Conservation (phyloP, 1,140 invertebrate species). For the Forficula auricularia region DNA sequence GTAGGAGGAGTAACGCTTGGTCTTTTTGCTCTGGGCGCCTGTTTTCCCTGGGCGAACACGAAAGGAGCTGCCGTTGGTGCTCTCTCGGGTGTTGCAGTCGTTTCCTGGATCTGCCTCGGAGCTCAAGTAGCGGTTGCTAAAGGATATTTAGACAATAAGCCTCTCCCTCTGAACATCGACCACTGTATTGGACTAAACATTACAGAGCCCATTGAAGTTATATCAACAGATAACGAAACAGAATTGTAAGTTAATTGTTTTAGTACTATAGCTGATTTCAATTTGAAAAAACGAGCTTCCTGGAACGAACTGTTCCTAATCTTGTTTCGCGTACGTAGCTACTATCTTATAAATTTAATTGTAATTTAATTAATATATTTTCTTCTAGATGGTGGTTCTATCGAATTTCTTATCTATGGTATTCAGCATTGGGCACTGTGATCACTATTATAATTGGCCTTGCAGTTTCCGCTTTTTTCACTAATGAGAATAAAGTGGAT, state of each 20-base stretch:
- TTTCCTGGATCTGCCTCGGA: conserved; percentile 57
- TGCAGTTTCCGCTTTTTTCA: conserved; percentile 46
- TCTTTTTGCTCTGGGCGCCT: conserved; percentile 73
- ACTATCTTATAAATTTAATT: too few species aligned
- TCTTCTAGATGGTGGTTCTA: conserved; percentile 29
- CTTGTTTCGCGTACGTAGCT: not conserved
- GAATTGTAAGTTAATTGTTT: conserved; percentile 7
- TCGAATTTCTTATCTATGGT: conserved; percentile 56
- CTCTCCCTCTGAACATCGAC: conserved; percentile 27
- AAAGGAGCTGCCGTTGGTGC: conserved; percentile 50
- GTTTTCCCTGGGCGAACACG: conserved; percentile 64
- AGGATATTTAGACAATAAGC: conserved; percentile 26
- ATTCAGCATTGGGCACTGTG: conserved; percentile 53
- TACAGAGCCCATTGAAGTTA: conserved; percentile 8
- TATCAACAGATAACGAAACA: not conserved
- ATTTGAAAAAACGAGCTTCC: not conserved
- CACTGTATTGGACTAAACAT: conserved; percentile 28
- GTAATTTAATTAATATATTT: not conserved
- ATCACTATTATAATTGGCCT: conserved; percentile 52
- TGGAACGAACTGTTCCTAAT: not conserved
- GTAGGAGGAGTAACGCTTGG: conserved; percentile 72
- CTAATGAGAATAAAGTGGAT: conserved; percentile 32
- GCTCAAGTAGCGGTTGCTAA: conserved; percentile 39
- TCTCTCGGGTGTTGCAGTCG: conserved; percentile 36
- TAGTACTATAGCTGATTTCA: not conserved